Percentiles rank a stretch among this genome's conserved stretches.
Conservation (phyloP, 2,113 vertebrate species). For the Hipposideros armiger region DNA sequence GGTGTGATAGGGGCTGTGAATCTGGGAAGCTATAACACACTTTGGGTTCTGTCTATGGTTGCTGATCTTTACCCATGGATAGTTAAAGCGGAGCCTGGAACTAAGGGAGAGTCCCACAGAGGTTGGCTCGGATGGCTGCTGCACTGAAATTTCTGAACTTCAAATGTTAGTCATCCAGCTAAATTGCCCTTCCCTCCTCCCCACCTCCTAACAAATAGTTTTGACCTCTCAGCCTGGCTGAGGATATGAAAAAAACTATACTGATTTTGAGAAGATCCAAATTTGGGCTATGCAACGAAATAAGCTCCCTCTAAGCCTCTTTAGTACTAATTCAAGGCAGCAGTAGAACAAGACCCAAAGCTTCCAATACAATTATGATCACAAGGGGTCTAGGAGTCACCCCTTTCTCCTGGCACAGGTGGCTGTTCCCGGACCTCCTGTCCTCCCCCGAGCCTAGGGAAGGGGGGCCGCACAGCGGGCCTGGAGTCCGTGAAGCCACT, state of each 20-base stretch:
- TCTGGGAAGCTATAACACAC: not conserved
- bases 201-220: not conserved
- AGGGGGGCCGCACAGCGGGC: slow-evolving; percentile 30
- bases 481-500: slow-evolving; percentile 69
- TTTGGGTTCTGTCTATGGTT: not conserved
- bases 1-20: not conserved
- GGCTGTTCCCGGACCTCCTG: slow-evolving; percentile 57
- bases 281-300: not conserved
- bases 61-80: not conserved
- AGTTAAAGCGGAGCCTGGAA: not conserved
- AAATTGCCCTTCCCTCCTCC: not conserved
- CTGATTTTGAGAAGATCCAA: slow-evolving; percentile 29
- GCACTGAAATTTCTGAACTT: slow-evolving; percentile 9
- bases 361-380: not conserved
- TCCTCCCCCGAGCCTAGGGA: slow-evolving; percentile 48
- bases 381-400: not conserved
- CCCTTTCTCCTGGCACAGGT: slow-evolving; percentile 69
- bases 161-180: not conserved
- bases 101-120: not conserved
- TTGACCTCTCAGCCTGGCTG: slow-evolving; percentile 32
- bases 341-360: not conserved
- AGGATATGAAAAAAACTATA: slow-evolving; percentile 12
- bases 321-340: not conserved
- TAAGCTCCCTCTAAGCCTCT: not conserved
- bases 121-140: not conserved